These are phyloP conservation scores for Borostomias antarcticus DNA, from an alignment of 2,797 vertebrate species.

Conservation along the genomic window DNA sequence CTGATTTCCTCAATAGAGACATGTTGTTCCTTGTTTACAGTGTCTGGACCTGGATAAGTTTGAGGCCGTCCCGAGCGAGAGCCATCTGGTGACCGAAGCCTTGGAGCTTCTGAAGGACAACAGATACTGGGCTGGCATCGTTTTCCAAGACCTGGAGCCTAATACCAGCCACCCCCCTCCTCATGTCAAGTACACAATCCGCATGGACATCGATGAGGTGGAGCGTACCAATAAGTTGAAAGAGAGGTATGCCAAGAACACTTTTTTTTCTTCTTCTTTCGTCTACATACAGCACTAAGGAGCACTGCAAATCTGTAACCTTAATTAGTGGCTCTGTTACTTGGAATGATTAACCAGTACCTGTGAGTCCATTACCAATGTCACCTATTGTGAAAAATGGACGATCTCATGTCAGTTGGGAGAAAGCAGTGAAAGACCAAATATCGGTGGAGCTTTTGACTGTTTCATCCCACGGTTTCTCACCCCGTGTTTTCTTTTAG, in stretches of 20 bases:
- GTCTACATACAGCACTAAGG: too few relatives aligned
- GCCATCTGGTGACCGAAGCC: conserved; percentile 81
- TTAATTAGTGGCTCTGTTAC: too few relatives aligned
- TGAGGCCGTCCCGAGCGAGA: conserved; percentile 81
- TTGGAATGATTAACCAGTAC: too few relatives aligned
- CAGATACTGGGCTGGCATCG: conserved; percentile 90
- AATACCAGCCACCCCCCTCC: conserved; percentile 72
- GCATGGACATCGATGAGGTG: conserved; percentile 93
- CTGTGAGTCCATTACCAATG: neutral
- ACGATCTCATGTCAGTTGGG: neutral
- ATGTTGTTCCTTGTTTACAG: conserved; percentile 65
- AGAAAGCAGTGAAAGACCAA: neutral
- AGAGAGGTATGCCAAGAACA: conserved; percentile 73
- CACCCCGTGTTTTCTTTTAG: conserved; percentile 26
- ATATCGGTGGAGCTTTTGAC: neutral
- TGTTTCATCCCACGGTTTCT: neutral
- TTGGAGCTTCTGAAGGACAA: conserved; percentile 84
- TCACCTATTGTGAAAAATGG: neutral
- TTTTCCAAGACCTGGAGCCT: conserved; percentile 82
- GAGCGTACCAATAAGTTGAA: conserved; percentile 87
- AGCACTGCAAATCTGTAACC: too few relatives aligned
- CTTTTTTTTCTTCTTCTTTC: neutral
- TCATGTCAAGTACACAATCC: conserved; percentile 92
- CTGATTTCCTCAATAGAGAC: neutral
- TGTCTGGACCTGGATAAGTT: conserved; percentile 95